A percentile compares a stretch with the other conserved stretches of the same genome.
phyloP scores from a whole-genome alignment of 2,888 invertebrate genomes.

The Melipona beecheii region DNA sequence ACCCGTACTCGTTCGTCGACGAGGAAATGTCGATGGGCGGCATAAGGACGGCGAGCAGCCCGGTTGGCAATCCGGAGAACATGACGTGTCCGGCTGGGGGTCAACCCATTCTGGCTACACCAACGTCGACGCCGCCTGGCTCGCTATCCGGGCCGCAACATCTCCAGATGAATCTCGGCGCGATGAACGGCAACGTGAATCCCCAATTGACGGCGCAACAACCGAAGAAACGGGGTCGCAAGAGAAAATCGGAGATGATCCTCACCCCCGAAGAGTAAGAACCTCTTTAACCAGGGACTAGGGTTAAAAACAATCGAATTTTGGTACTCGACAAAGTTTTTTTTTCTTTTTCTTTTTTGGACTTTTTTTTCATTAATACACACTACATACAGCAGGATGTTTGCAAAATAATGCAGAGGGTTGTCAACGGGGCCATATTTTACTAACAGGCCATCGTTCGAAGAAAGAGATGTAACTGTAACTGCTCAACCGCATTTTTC shows the following conservation, averaged over 20 bases:
- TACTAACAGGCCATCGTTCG: too few relatives aligned
- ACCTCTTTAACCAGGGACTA: background rate
- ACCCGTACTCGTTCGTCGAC: slow-evolving; percentile 94
- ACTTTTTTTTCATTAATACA: too few relatives aligned
- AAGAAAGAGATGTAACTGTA: too few relatives aligned
- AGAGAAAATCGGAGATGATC: slow-evolving; percentile 89
- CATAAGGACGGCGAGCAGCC: slow-evolving; percentile 85
- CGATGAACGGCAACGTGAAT: slow-evolving; percentile 81
- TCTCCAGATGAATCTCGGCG: slow-evolving; percentile 78
- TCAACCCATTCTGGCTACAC: slow-evolving; percentile 77
- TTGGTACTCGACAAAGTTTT: too few relatives aligned
- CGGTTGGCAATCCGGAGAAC: slow-evolving; percentile 80
- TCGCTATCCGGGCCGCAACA: slow-evolving; percentile 78
- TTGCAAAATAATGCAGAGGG: too few relatives aligned
- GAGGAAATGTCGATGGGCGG: slow-evolving; percentile 89
- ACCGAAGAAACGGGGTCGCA: slow-evolving; percentile 93
- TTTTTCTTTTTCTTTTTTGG: background rate
- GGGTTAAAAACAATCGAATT: background rate
- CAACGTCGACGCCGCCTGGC: slow-evolving; percentile 79
- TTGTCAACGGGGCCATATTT: too few relatives aligned
- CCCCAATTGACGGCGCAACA: slow-evolving; percentile 79
- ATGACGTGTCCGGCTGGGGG: slow-evolving; percentile 79
- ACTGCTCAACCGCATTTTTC: too few relatives aligned
- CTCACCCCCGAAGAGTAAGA: slow-evolving; percentile 84
- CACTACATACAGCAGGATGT: too few relatives aligned